Evolutionary conservation across 2,888 invertebrate genomes (phyloP).

Genomic region (Rhamnusium bicolor): DNA sequence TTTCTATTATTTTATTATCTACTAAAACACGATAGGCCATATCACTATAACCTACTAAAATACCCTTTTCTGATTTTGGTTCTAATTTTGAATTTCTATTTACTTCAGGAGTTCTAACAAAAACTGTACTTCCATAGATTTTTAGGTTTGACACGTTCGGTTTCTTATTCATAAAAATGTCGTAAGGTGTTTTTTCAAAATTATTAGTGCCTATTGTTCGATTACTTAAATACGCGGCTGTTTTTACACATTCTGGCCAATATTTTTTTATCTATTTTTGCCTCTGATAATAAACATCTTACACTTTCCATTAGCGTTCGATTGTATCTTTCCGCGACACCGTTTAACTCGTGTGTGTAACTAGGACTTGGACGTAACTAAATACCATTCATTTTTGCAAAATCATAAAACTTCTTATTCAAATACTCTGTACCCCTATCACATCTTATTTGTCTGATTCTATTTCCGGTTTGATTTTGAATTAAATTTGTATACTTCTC

Average conservation of each 20-base stretch:
- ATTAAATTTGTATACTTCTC: neutral
- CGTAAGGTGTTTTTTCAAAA: neutral
- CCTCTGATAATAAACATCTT: constrained; percentile 33
- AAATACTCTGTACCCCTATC: constrained; percentile 15
- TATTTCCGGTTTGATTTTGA: constrained; percentile 10
- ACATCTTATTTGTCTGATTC: constrained; percentile 6
- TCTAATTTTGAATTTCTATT: neutral
- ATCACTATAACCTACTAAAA: neutral
- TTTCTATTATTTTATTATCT: neutral
- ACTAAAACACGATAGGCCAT: neutral
- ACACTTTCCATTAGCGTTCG: constrained; percentile 46
- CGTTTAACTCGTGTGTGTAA: constrained; percentile 52
- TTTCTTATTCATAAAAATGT: neutral
- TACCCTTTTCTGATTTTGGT: neutral
- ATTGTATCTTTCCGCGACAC: constrained; percentile 49
- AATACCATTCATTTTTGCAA: constrained; percentile 45
- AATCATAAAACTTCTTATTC: constrained; percentile 42
- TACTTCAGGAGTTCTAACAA: neutral
- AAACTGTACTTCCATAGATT: constrained; percentile 10
- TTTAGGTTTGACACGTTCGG: neutral
- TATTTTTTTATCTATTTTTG: neutral
- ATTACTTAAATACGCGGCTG: neutral
- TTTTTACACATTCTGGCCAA: neutral
- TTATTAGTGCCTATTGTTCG: neutral
- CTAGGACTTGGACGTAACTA: constrained; percentile 39